These are phyloP conservation scores for Salminus brasiliensis DNA, from an alignment of 2,113 vertebrate species.

Conservation along the genomic window DNA sequence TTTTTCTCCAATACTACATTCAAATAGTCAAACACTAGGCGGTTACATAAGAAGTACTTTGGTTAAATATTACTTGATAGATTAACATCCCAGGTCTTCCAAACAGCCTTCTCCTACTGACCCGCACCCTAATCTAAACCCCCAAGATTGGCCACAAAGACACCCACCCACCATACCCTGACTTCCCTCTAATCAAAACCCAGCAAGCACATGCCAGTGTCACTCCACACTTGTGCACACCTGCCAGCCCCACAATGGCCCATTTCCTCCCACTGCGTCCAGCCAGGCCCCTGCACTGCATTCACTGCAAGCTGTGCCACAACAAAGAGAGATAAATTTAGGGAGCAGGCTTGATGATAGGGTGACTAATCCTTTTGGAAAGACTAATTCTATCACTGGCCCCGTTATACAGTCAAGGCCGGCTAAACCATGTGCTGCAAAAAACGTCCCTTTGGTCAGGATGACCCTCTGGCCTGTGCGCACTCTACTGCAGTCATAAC, in stretches of 20 bases:
- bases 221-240: conserved; percentile 68
- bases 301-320: conserved; percentile 68
- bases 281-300: conserved; percentile 68
- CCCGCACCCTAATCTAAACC: conserved; percentile 10
- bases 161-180: not conserved
- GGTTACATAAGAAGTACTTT: not conserved
- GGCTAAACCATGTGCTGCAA: conserved; percentile 66
- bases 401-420: conserved; percentile 65
- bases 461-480: conserved; percentile 57
- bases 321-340: conserved; percentile 76
- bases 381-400: conserved; percentile 69
- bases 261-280: conserved; percentile 74
- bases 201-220: conserved; percentile 61
- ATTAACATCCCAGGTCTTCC: not conserved
- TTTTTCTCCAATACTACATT: too few species aligned
- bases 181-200: conserved; percentile 14
- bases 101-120: not conserved
- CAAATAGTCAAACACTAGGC: not conserved
- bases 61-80: not conserved
- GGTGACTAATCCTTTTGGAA: conserved; percentile 77
- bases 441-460: conserved; percentile 68
- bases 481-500: conserved; percentile 65
- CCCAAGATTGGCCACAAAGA: conserved; percentile 27
- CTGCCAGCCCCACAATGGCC: conserved; percentile 76
- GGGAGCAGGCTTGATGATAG: conserved; percentile 72